Evolutionary conservation across 2,113 vertebrate genomes (phyloP).

Genomic region (Monopterus albus): DNA sequence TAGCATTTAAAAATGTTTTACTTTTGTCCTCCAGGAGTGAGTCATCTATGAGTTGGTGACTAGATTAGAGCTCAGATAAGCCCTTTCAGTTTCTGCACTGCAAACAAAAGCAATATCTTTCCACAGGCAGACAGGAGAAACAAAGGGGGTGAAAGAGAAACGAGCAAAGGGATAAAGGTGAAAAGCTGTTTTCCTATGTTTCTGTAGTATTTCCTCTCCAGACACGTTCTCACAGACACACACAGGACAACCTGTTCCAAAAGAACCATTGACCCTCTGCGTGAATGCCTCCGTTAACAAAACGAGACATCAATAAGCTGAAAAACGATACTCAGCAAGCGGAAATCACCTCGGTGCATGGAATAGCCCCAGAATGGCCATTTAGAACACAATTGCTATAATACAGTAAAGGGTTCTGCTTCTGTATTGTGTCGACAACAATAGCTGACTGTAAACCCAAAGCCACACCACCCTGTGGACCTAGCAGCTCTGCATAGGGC

Average conservation of each 20-base stretch:
- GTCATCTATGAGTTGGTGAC: background rate
- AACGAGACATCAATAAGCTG: slow-evolving; percentile 78
- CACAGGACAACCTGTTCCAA: slow-evolving; percentile 63
- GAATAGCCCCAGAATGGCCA: slow-evolving; percentile 65
- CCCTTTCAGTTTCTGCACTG: slow-evolving; percentile 9
- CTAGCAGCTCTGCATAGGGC: slow-evolving; percentile 54
- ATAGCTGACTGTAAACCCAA: slow-evolving; percentile 72
- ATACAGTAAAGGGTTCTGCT: slow-evolving; percentile 64
- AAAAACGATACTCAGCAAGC: slow-evolving; percentile 71
- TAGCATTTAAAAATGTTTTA: background rate
- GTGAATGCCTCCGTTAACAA: slow-evolving; percentile 74
- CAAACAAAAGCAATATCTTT: slow-evolving; percentile 49
- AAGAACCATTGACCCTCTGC: slow-evolving; percentile 68
- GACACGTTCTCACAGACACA: slow-evolving; percentile 48
- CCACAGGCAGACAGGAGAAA: slow-evolving; percentile 60
- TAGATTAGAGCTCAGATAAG: slow-evolving; percentile 19
- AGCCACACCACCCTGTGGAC: slow-evolving; percentile 69
- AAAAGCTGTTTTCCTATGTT: slow-evolving; percentile 63
- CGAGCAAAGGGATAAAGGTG: slow-evolving; percentile 51
- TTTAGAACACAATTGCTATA: slow-evolving; percentile 61
- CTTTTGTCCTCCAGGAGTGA: background rate
- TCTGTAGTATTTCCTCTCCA: slow-evolving; percentile 60
- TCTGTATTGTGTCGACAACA: slow-evolving; percentile 76
- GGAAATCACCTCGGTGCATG: slow-evolving; percentile 74
- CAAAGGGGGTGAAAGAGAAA: slow-evolving; percentile 56